Conservation (phyloP, 2,797 vertebrate species). For the Lerista edwardsae region DNA sequence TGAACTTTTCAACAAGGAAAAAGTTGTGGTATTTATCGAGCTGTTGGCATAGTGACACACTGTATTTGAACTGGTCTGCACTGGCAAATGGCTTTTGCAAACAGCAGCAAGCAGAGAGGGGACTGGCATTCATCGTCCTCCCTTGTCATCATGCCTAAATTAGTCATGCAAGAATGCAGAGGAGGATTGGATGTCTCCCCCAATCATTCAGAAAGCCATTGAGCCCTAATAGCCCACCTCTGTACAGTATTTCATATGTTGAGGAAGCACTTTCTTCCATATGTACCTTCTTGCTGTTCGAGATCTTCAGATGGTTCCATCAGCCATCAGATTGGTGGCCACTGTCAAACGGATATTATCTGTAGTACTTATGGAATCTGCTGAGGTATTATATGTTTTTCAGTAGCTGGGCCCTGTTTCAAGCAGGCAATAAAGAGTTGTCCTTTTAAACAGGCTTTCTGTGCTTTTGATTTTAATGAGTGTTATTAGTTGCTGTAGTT, state of each 20-base stretch:
- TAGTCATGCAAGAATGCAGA: not conserved
- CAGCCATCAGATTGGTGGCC: not conserved
- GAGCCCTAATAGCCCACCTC: not conserved
- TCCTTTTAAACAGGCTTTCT: not conserved
- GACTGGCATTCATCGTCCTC: not conserved
- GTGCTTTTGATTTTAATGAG: not conserved
- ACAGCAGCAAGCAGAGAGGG: slow-evolving; percentile 10
- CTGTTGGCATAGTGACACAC: not conserved
- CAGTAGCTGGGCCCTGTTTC: not conserved
- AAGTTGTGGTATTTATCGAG: slow-evolving; percentile 32
- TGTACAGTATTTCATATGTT: not conserved
- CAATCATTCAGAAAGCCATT: slow-evolving; percentile 50
- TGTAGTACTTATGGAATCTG: not conserved
- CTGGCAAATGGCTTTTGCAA: not conserved
- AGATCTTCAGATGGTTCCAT: not conserved
- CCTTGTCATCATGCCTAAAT: not conserved
- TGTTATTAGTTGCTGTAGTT: not conserved
- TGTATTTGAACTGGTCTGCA: slow-evolving; percentile 9
- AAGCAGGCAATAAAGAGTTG: not conserved
- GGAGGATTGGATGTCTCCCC: not conserved
- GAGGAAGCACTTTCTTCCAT: not conserved
- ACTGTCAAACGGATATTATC: not conserved
- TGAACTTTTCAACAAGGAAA: not conserved
- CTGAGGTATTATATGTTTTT: not conserved
- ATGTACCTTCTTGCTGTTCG: not conserved